Base-by-base conservation (phyloP, 2,888 invertebrate species). In the Leptinotarsa juncta region DNA sequence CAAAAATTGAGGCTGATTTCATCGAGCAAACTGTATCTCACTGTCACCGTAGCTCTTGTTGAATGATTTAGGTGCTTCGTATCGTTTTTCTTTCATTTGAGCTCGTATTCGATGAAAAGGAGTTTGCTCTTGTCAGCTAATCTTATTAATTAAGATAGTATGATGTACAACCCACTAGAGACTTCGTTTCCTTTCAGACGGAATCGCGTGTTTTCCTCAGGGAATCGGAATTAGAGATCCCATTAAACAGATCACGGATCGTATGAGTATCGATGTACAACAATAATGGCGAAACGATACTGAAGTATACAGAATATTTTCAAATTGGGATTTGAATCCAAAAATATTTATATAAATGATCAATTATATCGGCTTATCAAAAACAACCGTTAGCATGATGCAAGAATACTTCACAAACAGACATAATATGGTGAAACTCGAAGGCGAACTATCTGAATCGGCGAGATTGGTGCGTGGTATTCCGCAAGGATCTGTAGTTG, bases 81-180 rank as follows among this genome's bases (percentile, higher is more conserved):
- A 49, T 51, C 65, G 42, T 51, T 50, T 32, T 26, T 23, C 5
- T 50, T 65, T 50, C 26, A 3, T 23, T 26, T 10, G n/a, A 62
- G 70, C 49, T 65, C 32, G 62, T 15, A 18, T 60, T 50, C 14
- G 71, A 71, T 71, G 32, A 48, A 50, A 67, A 71, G 49, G 18
- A 60, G 55, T 62, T 62, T 42, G 26, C 62, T 62, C n/a, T 32
- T 32, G 67, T 67, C 51, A 50, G 71, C 57, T 71, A 71, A 71
- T 71, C 57, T 60, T 32, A 32, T 71, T 67, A 71, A 71, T 71
- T 71, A 66, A 71, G 71, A 66, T 57, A 57, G 66, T 67, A 71
- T 57, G 60, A 62, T 18, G 66, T 67, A 71, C 67, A 71, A 48
- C 49, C 49, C 71, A 57, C 71, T 57, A 15, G 71, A 49, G 71